phyloP scores from a whole-genome alignment of 2,888 invertebrate genomes.

The Tuta absoluta region DNA sequence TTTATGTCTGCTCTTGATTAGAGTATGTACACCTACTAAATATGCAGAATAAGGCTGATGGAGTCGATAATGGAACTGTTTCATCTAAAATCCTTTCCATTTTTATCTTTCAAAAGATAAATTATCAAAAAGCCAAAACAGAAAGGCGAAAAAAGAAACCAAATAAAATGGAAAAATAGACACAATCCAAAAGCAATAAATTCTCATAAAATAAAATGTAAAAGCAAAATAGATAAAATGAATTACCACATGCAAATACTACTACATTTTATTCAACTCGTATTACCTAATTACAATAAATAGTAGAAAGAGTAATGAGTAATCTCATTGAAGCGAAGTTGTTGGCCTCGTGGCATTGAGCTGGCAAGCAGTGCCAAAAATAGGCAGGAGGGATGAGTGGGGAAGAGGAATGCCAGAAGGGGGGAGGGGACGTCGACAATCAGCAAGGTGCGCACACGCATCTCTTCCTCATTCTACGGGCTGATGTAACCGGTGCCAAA shows the following conservation, averaged over 20 bases:
- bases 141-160: no score
- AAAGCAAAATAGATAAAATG: constrained; percentile 3
- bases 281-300: constrained; percentile 40
- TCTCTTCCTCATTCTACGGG: constrained; percentile 50
- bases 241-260: not conserved
- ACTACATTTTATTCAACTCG: not conserved
- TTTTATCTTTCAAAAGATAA: no score
- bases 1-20: no score
- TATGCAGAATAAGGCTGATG: no score
- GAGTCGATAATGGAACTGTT: no score
- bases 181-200: no score
- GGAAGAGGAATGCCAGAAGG: constrained; percentile 33
- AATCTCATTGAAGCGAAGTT: constrained; percentile 67
- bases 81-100: no score
- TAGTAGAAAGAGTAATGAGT: constrained; percentile 50
- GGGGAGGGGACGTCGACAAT: constrained; percentile 36
- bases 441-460: constrained; percentile 44
- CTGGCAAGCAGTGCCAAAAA: constrained; percentile 43
- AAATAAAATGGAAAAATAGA: not conserved
- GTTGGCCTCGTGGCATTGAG: constrained; percentile 78
- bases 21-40: no score
- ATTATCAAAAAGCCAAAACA: no score
- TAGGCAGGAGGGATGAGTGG: constrained; percentile 34
- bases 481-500: constrained; percentile 48
- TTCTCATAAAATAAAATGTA: no score